Evolutionary conservation across 2,113 vertebrate species (phyloP).

Genomic region (Anhinga rufa): DNA sequence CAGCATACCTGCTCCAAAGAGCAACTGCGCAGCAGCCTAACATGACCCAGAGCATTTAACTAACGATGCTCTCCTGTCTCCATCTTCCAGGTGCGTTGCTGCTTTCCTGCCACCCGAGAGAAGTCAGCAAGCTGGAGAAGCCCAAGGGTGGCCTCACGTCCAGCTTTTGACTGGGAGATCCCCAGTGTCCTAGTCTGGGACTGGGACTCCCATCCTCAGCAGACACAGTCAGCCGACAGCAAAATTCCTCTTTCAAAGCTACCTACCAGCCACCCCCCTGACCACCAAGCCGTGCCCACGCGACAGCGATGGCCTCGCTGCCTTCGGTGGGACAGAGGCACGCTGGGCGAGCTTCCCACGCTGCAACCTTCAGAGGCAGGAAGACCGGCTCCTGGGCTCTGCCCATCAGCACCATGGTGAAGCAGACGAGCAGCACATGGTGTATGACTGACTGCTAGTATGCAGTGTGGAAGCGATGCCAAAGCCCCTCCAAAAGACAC

Average conservation of each 20-base stretch:
- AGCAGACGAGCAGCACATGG: not conserved
- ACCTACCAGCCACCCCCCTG: not conserved
- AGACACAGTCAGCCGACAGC: not conserved
- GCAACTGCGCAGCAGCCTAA: not conserved
- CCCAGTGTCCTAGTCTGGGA: not conserved
- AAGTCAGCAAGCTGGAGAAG: not conserved
- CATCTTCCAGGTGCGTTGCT: not conserved
- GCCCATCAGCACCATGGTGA: not conserved
- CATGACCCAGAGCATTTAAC: not conserved
- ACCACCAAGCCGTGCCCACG: too few relatives aligned
- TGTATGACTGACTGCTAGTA: not conserved
- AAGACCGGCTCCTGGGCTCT: not conserved
- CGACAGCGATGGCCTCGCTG: too few relatives aligned
- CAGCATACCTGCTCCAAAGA: not conserved
- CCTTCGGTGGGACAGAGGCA: too few relatives aligned
- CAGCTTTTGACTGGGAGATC: not conserved
- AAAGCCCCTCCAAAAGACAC: not conserved
- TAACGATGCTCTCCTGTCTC: not conserved
- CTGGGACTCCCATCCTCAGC: not conserved
- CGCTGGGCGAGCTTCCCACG: too few relatives aligned
- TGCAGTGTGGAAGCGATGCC: not conserved
- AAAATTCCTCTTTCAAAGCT: not conserved
- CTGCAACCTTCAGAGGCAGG: too few relatives aligned
- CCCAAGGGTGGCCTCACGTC: not conserved
- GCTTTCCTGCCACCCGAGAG: not conserved